Evolutionary conservation across 2,888 invertebrate species (phyloP).

Genomic region (Cataglyphis cursor): DNA sequence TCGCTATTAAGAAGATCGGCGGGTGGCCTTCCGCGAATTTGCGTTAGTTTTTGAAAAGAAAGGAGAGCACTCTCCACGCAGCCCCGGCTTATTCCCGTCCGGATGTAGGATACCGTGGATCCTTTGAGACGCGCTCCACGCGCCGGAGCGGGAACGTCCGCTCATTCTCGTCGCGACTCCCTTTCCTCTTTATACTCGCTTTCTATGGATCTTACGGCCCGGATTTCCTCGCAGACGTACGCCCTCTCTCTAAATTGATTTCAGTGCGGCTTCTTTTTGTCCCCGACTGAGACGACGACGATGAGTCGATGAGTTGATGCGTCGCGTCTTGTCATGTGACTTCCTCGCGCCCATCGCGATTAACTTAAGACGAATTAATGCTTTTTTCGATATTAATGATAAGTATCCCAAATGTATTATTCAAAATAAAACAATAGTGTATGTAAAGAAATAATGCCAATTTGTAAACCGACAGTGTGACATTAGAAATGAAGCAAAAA

Average conservation of each 20-base stretch:
- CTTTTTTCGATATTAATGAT: neutral
- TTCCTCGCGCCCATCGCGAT: neutral
- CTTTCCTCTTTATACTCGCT: conserved; percentile 79
- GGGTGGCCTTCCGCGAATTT: conserved; percentile 47
- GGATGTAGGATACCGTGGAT: conserved; percentile 72
- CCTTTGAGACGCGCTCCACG: conserved; percentile 70
- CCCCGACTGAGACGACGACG: conserved; percentile 59
- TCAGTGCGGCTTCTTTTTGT: conserved; percentile 82
- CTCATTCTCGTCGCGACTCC: conserved; percentile 56
- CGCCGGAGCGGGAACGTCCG: conserved; percentile 59
- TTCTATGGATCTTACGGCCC: conserved; percentile 83
- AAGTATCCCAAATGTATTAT: neutral
- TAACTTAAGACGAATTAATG: neutral
- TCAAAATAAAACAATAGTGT: neutral
- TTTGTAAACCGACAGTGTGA: neutral
- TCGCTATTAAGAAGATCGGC: conserved; percentile 28
- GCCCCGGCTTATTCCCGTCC: conserved; percentile 59
- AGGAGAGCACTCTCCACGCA: conserved; percentile 42
- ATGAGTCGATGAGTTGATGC: conserved; percentile 14
- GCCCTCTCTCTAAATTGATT: conserved; percentile 80
- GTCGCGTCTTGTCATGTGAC: conserved; percentile 1
- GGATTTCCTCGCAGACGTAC: conserved; percentile 82
- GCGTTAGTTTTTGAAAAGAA: conserved; percentile 67
- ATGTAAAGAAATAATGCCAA: neutral
- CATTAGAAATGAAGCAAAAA: neutral